These are phyloP conservation scores for Chamaea fasciata DNA, from an alignment of 2,113 vertebrate genomes.

Conservation along the genomic window DNA sequence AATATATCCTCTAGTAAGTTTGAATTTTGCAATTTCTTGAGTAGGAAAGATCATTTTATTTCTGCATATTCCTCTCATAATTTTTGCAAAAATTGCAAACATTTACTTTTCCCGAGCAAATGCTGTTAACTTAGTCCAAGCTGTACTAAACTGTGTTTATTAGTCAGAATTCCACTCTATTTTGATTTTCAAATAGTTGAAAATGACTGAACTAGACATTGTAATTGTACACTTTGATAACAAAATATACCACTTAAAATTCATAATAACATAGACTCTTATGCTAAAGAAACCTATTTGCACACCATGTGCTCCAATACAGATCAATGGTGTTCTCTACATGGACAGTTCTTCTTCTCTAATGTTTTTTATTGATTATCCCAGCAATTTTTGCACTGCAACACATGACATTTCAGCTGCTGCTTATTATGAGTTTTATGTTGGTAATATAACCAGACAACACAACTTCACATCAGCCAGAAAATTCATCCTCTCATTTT, in stretches of 20 bases:
- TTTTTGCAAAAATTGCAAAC: neutral
- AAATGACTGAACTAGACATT: neutral
- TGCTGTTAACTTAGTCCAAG: neutral
- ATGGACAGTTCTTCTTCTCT: neutral
- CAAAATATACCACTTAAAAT: neutral
- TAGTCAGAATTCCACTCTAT: neutral
- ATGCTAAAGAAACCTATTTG: neutral
- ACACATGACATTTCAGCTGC: neutral
- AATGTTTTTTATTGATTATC: neutral
- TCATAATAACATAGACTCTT: neutral
- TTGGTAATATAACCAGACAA: neutral
- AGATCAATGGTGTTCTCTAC: neutral
- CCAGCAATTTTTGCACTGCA: neutral
- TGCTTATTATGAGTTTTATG: neutral
- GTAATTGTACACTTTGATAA: neutral
- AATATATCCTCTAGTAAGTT: neutral
- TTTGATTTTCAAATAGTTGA: neutral
- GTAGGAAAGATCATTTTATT: neutral
- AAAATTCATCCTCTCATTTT: neutral
- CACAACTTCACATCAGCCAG: neutral
- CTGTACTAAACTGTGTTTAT: neutral
- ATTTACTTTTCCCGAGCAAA: neutral
- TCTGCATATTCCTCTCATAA: neutral
- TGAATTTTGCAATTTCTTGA: neutral
- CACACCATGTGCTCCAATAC: neutral